A percentile compares a stretch with the other conserved stretches of the same genome.
These are phyloP conservation scores for Paramisgurnus dabryanus DNA, from an alignment of 2,113 vertebrate genomes.

Conservation along the genomic window DNA sequence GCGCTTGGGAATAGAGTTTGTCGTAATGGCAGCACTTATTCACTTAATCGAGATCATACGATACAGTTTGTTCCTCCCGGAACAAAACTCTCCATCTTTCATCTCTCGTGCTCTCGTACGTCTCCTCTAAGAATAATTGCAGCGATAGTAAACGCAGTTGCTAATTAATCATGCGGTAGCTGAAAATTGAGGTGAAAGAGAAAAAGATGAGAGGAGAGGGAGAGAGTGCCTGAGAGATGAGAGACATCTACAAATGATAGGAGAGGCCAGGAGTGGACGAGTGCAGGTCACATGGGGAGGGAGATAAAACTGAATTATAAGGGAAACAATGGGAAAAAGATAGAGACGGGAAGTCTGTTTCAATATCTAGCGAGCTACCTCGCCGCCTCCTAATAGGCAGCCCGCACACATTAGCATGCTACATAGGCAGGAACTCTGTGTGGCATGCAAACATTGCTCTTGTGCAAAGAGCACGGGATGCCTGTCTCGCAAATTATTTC, in stretches of 20 bases:
- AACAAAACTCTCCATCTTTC: slow-evolving; percentile 21
- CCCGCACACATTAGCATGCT: no score
- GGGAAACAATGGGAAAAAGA: slow-evolving; percentile 75
- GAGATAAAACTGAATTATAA: slow-evolving; percentile 55
- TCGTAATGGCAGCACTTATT: slow-evolving; percentile 53
- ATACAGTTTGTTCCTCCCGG: slow-evolving; percentile 36
- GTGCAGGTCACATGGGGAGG: slow-evolving; percentile 39
- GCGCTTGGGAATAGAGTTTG: slow-evolving; percentile 42
- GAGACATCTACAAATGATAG: slow-evolving; percentile 50
- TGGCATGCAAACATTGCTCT: no score
- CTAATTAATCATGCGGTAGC: slow-evolving; percentile 81
- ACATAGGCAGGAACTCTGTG: no score
- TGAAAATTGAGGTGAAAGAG: slow-evolving; percentile 77
- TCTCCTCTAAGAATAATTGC: slow-evolving; percentile 74
- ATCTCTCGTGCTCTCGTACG: slow-evolving; percentile 33
- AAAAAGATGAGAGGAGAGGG: slow-evolving; percentile 38
- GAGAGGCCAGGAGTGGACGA: slow-evolving; percentile 48
- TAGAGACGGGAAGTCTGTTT: slow-evolving; percentile 50
- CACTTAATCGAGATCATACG: slow-evolving; percentile 50
- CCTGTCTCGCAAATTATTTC: no score
- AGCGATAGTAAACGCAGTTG: slow-evolving; percentile 74
- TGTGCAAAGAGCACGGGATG: no score
- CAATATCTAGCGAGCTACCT: no score
- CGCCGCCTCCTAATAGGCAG: no score
- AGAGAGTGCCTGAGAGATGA: slow-evolving; percentile 67